Conservation (phyloP, 2,113 vertebrate genomes). For the Illadopsis cleaveri region DNA sequence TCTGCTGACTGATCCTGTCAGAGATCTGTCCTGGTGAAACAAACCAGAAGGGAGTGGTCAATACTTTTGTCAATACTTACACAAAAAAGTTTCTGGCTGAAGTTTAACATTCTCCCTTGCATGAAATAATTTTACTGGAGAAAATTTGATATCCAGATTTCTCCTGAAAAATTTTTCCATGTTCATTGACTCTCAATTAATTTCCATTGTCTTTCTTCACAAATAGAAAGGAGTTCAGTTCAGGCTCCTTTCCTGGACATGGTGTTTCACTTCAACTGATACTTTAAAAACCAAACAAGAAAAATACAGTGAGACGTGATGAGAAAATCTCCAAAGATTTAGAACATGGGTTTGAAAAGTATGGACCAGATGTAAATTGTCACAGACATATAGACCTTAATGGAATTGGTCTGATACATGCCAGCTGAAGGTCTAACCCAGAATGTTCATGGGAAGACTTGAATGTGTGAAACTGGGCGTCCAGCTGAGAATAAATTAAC, state of each 20-base stretch:
- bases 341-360: background rate
- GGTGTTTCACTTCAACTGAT: background rate
- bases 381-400: constrained; percentile 25
- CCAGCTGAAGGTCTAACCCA: constrained; percentile 35
- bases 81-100: background rate
- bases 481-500: background rate
- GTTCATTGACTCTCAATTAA: background rate
- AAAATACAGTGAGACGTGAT: constrained; percentile 34
- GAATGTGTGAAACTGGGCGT: background rate
- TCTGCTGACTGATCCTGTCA: background rate
- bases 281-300: background rate
- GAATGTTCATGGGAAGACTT: background rate
- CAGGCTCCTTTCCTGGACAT: background rate
- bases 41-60: background rate
- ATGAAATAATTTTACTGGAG: background rate
- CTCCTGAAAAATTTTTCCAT: background rate
- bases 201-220: background rate
- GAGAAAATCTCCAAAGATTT: constrained; percentile 38
- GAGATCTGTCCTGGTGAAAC: constrained; percentile 16
- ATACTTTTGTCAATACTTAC: background rate
- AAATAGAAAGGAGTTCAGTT: background rate
- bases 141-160: constrained; percentile 15
- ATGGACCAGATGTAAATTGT: constrained; percentile 25
- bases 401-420: background rate
- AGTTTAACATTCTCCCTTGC: background rate